A percentile compares a stretch with the other conserved stretches of the same genome.
phyloP scores from a whole-genome alignment of 2,797 vertebrate species.

The Eulemur mongoz region DNA sequence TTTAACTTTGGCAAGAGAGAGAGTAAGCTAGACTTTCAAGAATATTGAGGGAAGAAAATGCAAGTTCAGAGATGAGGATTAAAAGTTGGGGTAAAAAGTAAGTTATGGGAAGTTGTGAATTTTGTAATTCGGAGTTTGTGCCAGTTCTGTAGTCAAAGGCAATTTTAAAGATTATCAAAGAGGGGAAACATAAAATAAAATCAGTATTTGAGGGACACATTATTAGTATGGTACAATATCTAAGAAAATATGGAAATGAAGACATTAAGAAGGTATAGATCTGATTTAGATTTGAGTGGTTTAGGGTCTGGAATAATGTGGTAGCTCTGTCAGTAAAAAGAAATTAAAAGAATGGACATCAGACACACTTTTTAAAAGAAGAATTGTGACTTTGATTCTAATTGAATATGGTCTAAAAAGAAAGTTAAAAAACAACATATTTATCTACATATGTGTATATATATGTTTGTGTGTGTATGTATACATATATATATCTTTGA shows the following conservation, averaged over 20 bases:
- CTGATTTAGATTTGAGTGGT: neutral
- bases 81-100: neutral
- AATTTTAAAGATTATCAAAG: neutral
- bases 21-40: neutral
- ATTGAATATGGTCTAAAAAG: neutral
- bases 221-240: neutral
- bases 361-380: neutral
- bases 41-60: neutral
- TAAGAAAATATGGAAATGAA: neutral
- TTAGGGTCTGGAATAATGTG: neutral
- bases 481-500: neutral
- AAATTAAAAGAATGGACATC: neutral
- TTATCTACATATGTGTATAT: neutral
- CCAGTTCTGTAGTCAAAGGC: neutral
- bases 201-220: neutral
- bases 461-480: fast-evolving
- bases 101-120: neutral
- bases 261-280: neutral
- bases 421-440: neutral
- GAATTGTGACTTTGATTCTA: neutral
- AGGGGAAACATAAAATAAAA: neutral
- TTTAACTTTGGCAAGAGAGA: conserved; percentile 13
- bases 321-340: neutral
- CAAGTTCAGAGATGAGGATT: neutral
- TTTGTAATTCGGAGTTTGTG: neutral